Percentiles rank a stretch among this genome's conserved stretches.
Evolutionary conservation across 2,888 invertebrate genomes (phyloP).

Genomic region (Rhagophthalmus giganteus): DNA sequence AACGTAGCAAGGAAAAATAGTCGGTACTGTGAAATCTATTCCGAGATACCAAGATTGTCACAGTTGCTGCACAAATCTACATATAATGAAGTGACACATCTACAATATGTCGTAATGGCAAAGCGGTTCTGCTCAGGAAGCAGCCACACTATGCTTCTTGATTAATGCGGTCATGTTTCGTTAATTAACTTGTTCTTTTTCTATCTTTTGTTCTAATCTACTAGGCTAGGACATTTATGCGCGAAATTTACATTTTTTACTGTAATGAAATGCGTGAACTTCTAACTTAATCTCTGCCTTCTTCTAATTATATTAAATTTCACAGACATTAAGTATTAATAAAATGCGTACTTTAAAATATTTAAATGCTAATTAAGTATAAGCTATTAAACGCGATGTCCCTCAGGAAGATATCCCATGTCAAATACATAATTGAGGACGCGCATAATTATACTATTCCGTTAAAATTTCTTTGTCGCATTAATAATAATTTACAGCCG

Average conservation of each 20-base stretch:
- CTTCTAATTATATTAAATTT: no score
- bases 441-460: no score
- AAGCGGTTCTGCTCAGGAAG: constrained; percentile 42
- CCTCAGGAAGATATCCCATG: no score
- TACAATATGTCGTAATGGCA: constrained; percentile 53
- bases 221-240: constrained; percentile 16
- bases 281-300: not conserved
- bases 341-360: no score
- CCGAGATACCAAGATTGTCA: constrained; percentile 52
- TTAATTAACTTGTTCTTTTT: constrained; percentile 48
- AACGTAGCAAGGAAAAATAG: constrained; percentile 18
- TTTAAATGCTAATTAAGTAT: no score
- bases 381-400: no score
- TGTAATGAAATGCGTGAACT: constrained; percentile 1
- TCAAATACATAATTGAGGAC: no score
- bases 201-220: constrained; percentile 14
- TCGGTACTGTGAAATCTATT: constrained; percentile 34
- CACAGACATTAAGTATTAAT: no score
- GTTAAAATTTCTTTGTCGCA: no score
- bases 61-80: constrained; percentile 55
- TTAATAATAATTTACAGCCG: no score
- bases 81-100: constrained; percentile 56
- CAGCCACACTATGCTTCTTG: constrained; percentile 52
- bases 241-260: constrained; percentile 3
- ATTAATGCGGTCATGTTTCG: constrained; percentile 56